Percentiles rank a stretch among this genome's conserved stretches.
These are phyloP conservation scores for Oeneis ivallda DNA, from an alignment of 2,888 invertebrate species.

Conservation along the genomic window DNA sequence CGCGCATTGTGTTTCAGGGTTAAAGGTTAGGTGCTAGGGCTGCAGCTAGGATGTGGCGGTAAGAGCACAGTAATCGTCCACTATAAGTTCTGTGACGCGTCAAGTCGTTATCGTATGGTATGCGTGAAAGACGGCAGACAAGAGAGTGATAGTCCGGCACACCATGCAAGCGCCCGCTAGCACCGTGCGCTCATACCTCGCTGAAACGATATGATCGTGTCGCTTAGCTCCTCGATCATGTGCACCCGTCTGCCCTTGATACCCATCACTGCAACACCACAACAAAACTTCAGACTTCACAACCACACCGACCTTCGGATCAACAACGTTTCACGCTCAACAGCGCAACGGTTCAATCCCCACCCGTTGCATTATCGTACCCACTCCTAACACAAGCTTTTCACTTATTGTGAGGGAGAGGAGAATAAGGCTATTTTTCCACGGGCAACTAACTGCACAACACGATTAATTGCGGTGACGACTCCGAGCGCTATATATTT, in stretches of 20 bases:
- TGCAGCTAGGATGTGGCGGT: neutral
- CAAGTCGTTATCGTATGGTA: constrained; percentile 14
- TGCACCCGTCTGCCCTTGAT: constrained; percentile 99
- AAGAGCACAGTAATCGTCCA: neutral
- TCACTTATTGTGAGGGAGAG: too few species aligned
- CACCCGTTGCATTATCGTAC: too few species aligned
- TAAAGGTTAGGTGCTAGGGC: too few species aligned
- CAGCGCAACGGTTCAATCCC: neutral
- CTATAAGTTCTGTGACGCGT: constrained; percentile 2
- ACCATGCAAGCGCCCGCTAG: constrained; percentile 67
- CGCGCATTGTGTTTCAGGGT: too few species aligned
- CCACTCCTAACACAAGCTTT: too few species aligned
- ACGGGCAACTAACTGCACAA: too few species aligned
- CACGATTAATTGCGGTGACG: too few species aligned
- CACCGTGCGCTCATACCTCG: constrained; percentile 90
- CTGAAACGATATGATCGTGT: constrained; percentile 99
- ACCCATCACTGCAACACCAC: constrained; percentile 95
- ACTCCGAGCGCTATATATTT: too few species aligned
- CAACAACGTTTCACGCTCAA: neutral
- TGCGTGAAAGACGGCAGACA: constrained; percentile 4
- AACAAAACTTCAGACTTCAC: constrained; percentile 50
- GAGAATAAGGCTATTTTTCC: too few species aligned
- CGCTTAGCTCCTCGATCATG: constrained; percentile 99
- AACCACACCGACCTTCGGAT: constrained; percentile 12
- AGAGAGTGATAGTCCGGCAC: constrained; percentile 56